Percentiles rank a stretch among this genome's conserved stretches.
phyloP scores from a whole-genome alignment of 2,113 vertebrate species.

The Oryctolagus cuniculus region mOryCun1.1 NC_091434.1:101581001-101581500 shows the following conservation, averaged over 20 bases:
- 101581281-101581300: not conserved
- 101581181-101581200: not conserved
- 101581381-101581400: not conserved
- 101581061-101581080: not conserved
- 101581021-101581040: not conserved
- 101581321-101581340: not conserved
- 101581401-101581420: not conserved
- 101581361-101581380: not conserved
- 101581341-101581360: not conserved
- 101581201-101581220: not conserved
- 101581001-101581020: not conserved
- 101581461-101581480: not conserved
- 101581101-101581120: not conserved
- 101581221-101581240: not conserved
- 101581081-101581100: not conserved
- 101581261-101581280: not conserved
- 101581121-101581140: not conserved
- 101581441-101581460: not conserved
- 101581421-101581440: not conserved
- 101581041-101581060: not conserved
- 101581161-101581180: not conserved
- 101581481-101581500: constrained; percentile 2
- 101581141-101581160: not conserved
- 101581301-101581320: not conserved
- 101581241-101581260: not conserved